Conservation (phyloP, 2,888 invertebrate genomes). For the Spicauda simplicius region DNA sequence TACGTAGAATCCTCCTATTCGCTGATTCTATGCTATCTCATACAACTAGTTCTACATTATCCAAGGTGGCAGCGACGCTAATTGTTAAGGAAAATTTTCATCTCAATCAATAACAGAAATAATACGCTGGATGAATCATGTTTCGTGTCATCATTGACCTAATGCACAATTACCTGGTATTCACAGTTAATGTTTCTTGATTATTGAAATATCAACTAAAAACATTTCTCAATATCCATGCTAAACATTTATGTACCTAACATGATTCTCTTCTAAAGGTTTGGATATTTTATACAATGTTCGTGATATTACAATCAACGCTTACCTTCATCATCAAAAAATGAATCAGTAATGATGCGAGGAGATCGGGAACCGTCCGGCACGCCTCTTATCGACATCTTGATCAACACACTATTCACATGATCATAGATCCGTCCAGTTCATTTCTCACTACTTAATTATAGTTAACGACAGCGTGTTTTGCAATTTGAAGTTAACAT, state of each 20-base stretch:
- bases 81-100: slow-evolving; percentile 18
- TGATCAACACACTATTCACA: slow-evolving; percentile 31
- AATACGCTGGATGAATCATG: neutral
- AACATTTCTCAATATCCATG: too few relatives aligned
- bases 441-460: neutral
- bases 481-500: neutral
- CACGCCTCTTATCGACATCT: slow-evolving; percentile 77
- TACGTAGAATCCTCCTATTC: neutral
- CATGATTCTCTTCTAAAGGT: too few relatives aligned
- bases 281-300: too few relatives aligned
- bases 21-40: neutral
- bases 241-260: too few relatives aligned
- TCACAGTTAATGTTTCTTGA: too few relatives aligned
- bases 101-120: neutral
- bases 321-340: slow-evolving; percentile 79
- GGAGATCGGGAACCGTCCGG: slow-evolving; percentile 76
- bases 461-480: neutral
- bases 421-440: neutral
- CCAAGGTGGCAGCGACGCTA: neutral
- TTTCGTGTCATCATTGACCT: neutral
- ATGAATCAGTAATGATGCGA: slow-evolving; percentile 71
- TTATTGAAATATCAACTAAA: too few relatives aligned
- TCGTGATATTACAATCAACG: too few relatives aligned
- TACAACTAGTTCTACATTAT: neutral
- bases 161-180: neutral